Percentiles rank a stretch among this genome's conserved stretches.
phyloP scores from a whole-genome alignment of 2,113 vertebrate species.

The Halichoeres trimaculatus region DNA sequence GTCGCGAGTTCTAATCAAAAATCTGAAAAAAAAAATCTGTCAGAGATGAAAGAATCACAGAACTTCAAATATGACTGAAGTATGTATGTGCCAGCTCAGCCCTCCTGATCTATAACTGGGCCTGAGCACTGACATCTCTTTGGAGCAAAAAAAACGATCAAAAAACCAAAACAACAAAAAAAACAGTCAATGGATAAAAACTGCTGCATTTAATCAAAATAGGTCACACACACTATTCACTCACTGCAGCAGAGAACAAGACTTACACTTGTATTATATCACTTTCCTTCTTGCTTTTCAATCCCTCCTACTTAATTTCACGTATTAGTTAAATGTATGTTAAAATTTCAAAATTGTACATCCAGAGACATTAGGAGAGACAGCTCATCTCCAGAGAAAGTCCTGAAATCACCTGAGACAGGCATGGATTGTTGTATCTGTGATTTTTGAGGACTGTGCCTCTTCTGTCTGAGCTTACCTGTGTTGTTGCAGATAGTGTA shows the following conservation, averaged over 20 bases:
- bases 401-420: too few relatives aligned
- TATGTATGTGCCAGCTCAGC: not conserved
- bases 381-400: too few relatives aligned
- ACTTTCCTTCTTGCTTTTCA: constrained; percentile 25
- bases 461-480: not conserved
- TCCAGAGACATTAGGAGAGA: too few relatives aligned
- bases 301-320: constrained; percentile 2
- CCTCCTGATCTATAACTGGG: constrained; percentile 9
- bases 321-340: too few relatives aligned
- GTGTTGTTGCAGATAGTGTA: constrained; percentile 4
- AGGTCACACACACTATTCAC: constrained; percentile 37
- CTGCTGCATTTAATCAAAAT: constrained; percentile 47
- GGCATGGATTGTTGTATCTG: constrained; percentile 3
- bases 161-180: too few relatives aligned
- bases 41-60: constrained; percentile 7
- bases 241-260: constrained; percentile 24
- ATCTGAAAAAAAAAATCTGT: constrained; percentile 31
- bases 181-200: constrained; percentile 3
- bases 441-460: not conserved
- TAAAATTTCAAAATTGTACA: too few relatives aligned
- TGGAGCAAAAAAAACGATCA: not conserved
- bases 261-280: constrained; percentile 43
- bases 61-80: constrained; percentile 13
- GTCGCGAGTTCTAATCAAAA: constrained; percentile 18
- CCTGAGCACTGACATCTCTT: not conserved